Conservation (phyloP, 2,113 vertebrate genomes). For the Elgaria multicarinata region DNA sequence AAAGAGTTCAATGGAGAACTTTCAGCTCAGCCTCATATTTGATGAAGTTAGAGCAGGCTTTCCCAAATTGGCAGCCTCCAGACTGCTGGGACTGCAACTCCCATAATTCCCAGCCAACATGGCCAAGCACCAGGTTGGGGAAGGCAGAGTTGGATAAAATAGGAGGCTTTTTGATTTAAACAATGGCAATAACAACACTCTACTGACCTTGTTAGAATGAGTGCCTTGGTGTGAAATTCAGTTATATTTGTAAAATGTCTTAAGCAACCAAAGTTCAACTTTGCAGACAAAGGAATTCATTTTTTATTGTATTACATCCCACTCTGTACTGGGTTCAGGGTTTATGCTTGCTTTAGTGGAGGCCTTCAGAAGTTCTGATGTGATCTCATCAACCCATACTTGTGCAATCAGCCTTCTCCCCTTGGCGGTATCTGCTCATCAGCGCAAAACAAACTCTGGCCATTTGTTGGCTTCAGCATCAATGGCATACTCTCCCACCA, state of each 20-base stretch:
- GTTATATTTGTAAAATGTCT: background rate
- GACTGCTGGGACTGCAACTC: too few species aligned
- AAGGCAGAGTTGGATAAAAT: background rate
- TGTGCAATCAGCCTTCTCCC: background rate
- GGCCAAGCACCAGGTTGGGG: too few species aligned
- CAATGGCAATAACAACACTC: background rate
- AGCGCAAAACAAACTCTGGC: background rate
- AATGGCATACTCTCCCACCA: background rate
- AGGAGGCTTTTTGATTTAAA: background rate
- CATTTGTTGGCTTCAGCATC: background rate
- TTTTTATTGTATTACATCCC: background rate
- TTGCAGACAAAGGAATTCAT: background rate
- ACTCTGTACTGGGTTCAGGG: background rate
- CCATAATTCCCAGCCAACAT: too few species aligned
- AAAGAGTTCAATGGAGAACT: background rate
- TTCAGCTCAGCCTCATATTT: background rate
- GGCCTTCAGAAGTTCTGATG: background rate
- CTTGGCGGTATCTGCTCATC: background rate
- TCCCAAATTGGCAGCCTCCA: too few species aligned
- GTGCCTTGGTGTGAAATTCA: background rate
- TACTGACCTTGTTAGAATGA: background rate
- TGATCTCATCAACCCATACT: background rate
- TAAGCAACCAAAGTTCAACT: background rate
- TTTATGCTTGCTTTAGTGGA: background rate
- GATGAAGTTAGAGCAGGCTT: background rate